Evolutionary conservation across 2,797 vertebrate species (phyloP).

Genomic region (Poecilia wingei): DNA sequence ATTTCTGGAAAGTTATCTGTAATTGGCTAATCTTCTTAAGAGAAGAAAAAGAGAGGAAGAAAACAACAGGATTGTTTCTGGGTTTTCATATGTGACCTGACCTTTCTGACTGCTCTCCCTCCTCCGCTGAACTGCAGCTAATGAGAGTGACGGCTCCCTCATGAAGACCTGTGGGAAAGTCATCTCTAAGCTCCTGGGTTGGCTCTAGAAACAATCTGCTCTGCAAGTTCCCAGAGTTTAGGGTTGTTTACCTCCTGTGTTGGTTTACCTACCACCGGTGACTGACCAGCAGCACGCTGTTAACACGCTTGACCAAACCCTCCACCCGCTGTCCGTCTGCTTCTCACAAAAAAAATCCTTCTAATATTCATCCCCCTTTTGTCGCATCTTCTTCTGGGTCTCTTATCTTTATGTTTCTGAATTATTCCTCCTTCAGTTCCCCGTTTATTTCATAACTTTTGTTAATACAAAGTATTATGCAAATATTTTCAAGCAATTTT

Average conservation of each 20-base stretch:
- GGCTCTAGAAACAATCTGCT: constrained; percentile 47
- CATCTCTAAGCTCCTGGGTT: constrained; percentile 52
- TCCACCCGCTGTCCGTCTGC: neutral
- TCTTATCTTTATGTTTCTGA: neutral
- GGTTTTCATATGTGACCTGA: constrained; percentile 36
- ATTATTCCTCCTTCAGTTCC: neutral
- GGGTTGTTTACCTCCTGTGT: constrained; percentile 56
- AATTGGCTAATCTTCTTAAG: neutral
- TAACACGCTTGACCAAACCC: constrained; percentile 1
- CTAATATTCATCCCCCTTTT: neutral
- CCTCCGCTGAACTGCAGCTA: constrained; percentile 42
- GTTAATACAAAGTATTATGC: neutral
- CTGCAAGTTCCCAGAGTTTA: constrained; percentile 53
- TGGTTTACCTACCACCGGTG: constrained; percentile 50
- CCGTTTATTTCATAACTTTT: neutral
- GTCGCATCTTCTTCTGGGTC: neutral
- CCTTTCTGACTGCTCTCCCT: constrained; percentile 45
- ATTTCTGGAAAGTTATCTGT: neutral
- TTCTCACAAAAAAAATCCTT: neutral
- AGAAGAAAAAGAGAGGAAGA: neutral
- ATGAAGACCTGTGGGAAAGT: constrained; percentile 60
- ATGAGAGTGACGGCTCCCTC: constrained; percentile 55
- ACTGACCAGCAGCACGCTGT: constrained; percentile 43
- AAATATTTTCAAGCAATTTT: neutral
- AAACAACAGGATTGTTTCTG: neutral